phyloP scores from a whole-genome alignment of 2,888 invertebrate genomes.

The Metalampra italica region DNA sequence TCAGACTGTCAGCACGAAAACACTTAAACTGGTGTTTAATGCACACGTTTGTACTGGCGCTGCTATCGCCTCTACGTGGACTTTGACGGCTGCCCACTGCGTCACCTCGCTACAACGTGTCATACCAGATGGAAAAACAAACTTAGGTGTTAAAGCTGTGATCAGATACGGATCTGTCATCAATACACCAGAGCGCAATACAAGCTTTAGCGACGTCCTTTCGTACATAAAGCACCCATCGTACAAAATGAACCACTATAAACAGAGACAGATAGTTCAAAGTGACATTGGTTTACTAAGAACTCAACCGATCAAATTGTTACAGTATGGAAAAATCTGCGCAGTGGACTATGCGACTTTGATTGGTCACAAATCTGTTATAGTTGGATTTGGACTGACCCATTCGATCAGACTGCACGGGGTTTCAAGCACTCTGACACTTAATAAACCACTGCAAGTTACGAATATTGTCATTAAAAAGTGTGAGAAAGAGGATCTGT shows the following conservation, averaged over 20 bases:
- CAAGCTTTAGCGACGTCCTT: constrained; percentile 5
- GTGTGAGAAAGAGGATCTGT: background rate
- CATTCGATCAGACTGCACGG: background rate
- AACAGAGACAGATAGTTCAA: background rate
- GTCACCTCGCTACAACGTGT: background rate
- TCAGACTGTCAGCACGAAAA: background rate
- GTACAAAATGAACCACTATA: background rate
- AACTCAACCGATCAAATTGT: constrained; percentile 4
- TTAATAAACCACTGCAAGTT: constrained; percentile 7
- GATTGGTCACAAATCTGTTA: constrained; percentile 1
- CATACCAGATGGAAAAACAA: background rate
- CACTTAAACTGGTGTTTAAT: background rate
- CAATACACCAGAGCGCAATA: background rate
- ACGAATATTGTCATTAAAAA: background rate
- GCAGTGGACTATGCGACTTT: constrained; percentile 1
- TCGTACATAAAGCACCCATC: constrained; percentile 1
- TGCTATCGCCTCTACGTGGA: constrained; percentile 2
- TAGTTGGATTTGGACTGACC: background rate
- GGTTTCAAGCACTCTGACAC: background rate
- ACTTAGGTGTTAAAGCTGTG: background rate
- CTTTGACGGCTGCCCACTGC: constrained; percentile 10
- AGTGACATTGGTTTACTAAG: constrained; percentile 6
- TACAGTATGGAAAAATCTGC: constrained; percentile 6
- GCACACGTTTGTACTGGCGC: constrained; percentile 2
- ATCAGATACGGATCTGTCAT: constrained; percentile 4